Conservation (phyloP, 2,797 vertebrate species). For the Meda fulgida region DNA sequence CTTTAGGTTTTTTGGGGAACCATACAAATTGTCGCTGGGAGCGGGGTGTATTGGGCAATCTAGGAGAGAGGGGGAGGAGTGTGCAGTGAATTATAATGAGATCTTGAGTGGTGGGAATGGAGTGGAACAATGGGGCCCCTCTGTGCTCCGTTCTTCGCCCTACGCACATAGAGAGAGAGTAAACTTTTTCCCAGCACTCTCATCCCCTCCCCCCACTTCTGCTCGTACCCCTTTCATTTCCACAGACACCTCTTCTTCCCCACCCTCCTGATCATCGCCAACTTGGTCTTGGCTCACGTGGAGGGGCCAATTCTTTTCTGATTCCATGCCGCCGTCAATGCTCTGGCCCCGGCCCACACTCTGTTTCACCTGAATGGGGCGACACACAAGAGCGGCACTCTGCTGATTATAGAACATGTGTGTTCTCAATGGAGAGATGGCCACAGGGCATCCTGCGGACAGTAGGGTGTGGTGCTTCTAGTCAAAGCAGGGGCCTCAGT, state of each 20-base stretch:
- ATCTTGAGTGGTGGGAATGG: constrained; percentile 84
- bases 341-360: constrained; percentile 66
- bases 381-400: constrained; percentile 62
- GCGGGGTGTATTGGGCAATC: constrained; percentile 79
- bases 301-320: constrained; percentile 73
- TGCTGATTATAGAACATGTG: constrained; percentile 67
- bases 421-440: constrained; percentile 64
- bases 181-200: constrained; percentile 82
- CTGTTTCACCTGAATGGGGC: constrained; percentile 70
- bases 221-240: constrained; percentile 69
- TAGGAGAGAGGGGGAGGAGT: constrained; percentile 82
- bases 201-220: constrained; percentile 57
- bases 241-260: constrained; percentile 79
- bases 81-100: constrained; percentile 84
- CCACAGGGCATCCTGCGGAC: constrained; percentile 59
- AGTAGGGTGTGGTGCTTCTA: constrained; percentile 64
- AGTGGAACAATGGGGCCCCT: constrained; percentile 83
- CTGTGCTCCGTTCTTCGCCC: constrained; percentile 85
- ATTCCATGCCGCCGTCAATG: constrained; percentile 68
- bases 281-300: constrained; percentile 73
- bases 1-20: constrained; percentile 72
- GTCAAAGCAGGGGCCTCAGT: constrained; percentile 60
- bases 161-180: constrained; percentile 76
- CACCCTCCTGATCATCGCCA: constrained; percentile 77
- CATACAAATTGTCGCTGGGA: constrained; percentile 83